These are phyloP conservation scores for Capromys pilorides DNA, from an alignment of 2,797 vertebrate genomes.

Conservation along the genomic window DNA sequence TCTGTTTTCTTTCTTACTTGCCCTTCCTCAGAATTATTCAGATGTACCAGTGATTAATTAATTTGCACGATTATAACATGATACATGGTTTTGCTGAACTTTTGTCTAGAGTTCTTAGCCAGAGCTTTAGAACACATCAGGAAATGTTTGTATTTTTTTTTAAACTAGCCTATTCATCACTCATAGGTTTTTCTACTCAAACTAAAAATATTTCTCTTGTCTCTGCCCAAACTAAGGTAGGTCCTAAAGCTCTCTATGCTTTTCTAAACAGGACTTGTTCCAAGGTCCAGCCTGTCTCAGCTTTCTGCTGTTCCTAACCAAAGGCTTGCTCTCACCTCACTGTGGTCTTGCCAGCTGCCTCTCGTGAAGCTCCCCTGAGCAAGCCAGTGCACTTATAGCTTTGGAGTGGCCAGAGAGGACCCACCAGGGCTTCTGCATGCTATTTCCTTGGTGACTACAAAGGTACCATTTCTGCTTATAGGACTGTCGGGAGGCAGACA, in stretches of 20 bases:
- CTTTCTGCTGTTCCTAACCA: not conserved
- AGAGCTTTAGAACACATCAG: conserved; percentile 29
- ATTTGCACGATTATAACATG: not conserved
- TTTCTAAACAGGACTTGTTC: conserved; percentile 38
- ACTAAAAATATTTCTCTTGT: conserved; percentile 59
- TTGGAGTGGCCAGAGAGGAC: not conserved
- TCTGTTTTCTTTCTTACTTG: not conserved
- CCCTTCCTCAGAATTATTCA: conserved; percentile 36
- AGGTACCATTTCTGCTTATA: not conserved
- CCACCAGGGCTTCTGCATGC: not conserved
- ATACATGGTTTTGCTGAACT: conserved; percentile 43
- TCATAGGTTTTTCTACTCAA: conserved; percentile 48
- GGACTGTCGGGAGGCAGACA: not conserved
- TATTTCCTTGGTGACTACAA: not conserved
- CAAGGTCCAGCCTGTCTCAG: conserved; percentile 5
- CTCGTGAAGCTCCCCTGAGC: not conserved
- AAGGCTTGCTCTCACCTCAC: not conserved
- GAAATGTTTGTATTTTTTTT: conserved; percentile 36
- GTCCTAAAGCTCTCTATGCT: conserved; percentile 45
- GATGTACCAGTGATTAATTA: conserved; percentile 35
- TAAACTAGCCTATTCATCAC: not conserved
- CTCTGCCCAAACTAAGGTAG: conserved; percentile 33
- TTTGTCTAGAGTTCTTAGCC: conserved; percentile 33
- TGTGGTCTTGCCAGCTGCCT: not conserved
- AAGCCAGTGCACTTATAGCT: not conserved